These are phyloP conservation scores for Gymnothorax reevesii DNA, from an alignment of 2,797 vertebrate genomes.

Conservation along the genomic window DNA sequence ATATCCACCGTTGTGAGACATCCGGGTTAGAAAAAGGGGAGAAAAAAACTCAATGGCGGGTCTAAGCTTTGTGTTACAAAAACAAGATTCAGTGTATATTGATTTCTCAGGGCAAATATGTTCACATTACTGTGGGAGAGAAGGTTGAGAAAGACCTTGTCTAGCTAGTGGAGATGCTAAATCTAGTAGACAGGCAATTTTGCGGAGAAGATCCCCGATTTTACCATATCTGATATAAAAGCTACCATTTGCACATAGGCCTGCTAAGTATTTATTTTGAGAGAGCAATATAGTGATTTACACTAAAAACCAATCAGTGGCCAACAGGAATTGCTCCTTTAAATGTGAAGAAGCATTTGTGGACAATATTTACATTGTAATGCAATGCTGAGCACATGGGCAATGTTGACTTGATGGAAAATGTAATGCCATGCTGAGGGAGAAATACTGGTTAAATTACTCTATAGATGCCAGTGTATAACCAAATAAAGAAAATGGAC, in stretches of 20 bases:
- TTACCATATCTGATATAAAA: not conserved
- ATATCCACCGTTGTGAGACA: not conserved
- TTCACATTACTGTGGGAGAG: not conserved
- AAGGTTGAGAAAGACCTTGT: not conserved
- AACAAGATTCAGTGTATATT: not conserved
- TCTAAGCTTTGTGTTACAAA: not conserved
- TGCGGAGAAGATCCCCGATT: not conserved
- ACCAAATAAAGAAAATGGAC: not conserved
- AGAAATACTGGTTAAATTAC: not conserved
- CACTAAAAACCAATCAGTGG: not conserved
- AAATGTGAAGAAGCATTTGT: not conserved
- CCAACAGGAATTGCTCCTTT: not conserved
- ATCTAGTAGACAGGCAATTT: not conserved
- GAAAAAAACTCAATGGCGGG: conserved; percentile 11
- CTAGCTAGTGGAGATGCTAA: not conserved
- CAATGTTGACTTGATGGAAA: not conserved
- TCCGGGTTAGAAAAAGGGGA: conserved; percentile 17
- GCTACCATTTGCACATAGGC: not conserved
- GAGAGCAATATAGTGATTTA: too few relatives aligned
- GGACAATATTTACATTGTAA: not conserved
- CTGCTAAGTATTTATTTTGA: not conserved
- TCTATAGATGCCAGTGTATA: not conserved
- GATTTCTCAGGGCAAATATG: not conserved
- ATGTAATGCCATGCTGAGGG: not conserved
- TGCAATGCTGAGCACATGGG: not conserved